Base-by-base conservation (phyloP, 2,113 vertebrate species). In the Geococcyx californianus region DNA sequence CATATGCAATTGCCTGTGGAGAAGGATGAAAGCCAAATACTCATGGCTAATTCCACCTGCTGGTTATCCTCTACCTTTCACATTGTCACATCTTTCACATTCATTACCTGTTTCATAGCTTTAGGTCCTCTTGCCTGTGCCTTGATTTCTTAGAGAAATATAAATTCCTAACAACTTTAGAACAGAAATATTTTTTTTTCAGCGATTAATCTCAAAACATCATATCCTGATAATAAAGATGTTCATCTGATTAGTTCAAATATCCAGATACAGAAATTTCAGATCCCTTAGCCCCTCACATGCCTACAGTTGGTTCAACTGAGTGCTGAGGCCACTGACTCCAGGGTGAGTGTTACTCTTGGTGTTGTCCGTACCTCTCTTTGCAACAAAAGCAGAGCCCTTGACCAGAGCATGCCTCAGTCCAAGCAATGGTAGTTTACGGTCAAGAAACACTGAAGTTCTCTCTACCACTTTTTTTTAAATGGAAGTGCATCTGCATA, bases 11-110 rank as follows among this genome's bases (percentile, higher is more conserved):
- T 87, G 62, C 93, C 84, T 72, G 33, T 52, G 62, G 75, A 91
- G 84, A 91, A 86, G 72, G 36, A 94, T 83, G 31, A 84, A 10
- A 88, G 73, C 5, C 76, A 93, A 93, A 91, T 82, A 24, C 56
- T 90, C 59, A 55, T 23, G 36, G 62, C 13, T 82, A 76, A 91
- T 96, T 96, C 75, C 51, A 95, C 84, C 64, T 93, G 86, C 75
- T 91, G 83, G 54, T 84, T 92, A 59, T 80, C 79, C 44, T 91
- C n/a, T 63, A 66, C 74, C 47, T 93, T 81, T 90, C 68, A 64
- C 36, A 20, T 38, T 63, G 19, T 23, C 0, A 0, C 9, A n/a
- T 38, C 77, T 91, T 87, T 87, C 36, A 38, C 45, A 83, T 82
- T 51, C 21, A 1, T 85, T 83, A 70, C 26, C 18, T 67, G 21